These are phyloP conservation scores for Aramus guarauna DNA, from an alignment of 2,113 vertebrate genomes.

Conservation along the genomic window DNA sequence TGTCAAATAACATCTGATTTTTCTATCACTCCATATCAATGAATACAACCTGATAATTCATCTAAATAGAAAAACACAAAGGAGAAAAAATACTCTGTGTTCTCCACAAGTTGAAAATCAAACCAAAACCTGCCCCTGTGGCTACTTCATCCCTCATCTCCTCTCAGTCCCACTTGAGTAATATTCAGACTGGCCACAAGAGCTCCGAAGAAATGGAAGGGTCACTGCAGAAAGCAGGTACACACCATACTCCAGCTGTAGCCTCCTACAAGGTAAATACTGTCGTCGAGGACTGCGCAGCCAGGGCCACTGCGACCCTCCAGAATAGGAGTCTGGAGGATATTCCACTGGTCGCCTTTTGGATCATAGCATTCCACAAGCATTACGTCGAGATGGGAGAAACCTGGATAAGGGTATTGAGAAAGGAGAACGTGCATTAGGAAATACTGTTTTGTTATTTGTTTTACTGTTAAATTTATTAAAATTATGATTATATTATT, in stretches of 20 bases:
- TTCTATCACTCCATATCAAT: neutral
- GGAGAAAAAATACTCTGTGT: neutral
- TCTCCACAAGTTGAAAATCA: neutral
- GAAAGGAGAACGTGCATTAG: neutral
- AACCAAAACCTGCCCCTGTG: neutral
- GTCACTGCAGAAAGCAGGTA: neutral
- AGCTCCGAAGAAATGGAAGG: neutral
- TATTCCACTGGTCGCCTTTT: conserved; percentile 98
- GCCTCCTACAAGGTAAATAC: conserved; percentile 95
- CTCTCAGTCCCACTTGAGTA: neutral
- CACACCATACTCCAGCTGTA: conserved; percentile 99
- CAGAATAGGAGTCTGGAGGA: conserved; percentile 95
- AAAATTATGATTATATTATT: neutral
- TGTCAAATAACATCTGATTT: neutral
- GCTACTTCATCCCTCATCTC: neutral
- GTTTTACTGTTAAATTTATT: neutral
- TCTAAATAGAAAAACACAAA: neutral
- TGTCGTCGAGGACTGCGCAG: conserved; percentile 92
- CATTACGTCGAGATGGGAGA: conserved; percentile 98
- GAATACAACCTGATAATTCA: neutral
- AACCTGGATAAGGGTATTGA: conserved; percentile 76
- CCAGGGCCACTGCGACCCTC: conserved; percentile 97
- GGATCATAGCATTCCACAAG: conserved; percentile 98
- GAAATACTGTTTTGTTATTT: neutral
- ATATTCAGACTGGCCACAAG: neutral